Evolutionary conservation across 2,113 vertebrate genomes (phyloP).

Genomic region (Todiramphus saurophagus): DNA sequence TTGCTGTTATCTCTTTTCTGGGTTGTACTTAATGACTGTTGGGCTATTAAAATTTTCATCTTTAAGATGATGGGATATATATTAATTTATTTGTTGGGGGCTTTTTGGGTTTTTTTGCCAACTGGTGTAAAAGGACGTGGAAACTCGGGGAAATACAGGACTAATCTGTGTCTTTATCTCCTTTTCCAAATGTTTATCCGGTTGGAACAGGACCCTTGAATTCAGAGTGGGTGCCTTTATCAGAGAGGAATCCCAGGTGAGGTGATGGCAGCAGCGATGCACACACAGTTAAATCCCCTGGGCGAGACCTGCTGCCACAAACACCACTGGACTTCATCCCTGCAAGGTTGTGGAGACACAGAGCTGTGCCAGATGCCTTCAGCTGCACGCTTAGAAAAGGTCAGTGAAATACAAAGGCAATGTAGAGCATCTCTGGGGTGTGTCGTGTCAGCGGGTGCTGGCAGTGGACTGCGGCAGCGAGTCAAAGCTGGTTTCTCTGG

Average conservation of each 20-base stretch:
- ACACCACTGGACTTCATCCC: not conserved
- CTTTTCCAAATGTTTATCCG: not conserved
- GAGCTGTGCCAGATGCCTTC: not conserved
- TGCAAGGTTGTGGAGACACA: not conserved
- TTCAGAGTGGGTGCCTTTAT: not conserved
- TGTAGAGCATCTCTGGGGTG: not conserved
- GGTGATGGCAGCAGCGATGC: not conserved
- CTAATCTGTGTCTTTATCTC: not conserved
- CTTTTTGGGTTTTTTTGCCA: not conserved
- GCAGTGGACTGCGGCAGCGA: not conserved
- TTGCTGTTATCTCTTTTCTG: not conserved
- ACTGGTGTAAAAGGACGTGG: not conserved
- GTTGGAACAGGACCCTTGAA: rapidly evolving
- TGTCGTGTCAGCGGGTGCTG: not conserved
- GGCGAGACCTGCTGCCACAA: not conserved
- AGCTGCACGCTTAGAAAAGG: not conserved
- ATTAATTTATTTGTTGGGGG: too few relatives aligned
- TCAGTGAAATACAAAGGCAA: not conserved
- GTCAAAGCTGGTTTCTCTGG: not conserved
- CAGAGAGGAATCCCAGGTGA: not conserved
- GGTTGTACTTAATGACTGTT: not conserved
- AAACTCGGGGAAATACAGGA: not conserved
- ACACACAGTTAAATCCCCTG: not conserved
- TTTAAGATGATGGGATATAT: not conserved
- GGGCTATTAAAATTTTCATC: not conserved